phyloP scores from a whole-genome alignment of 2,797 vertebrate species.

The Propithecus deckenii region DNA sequence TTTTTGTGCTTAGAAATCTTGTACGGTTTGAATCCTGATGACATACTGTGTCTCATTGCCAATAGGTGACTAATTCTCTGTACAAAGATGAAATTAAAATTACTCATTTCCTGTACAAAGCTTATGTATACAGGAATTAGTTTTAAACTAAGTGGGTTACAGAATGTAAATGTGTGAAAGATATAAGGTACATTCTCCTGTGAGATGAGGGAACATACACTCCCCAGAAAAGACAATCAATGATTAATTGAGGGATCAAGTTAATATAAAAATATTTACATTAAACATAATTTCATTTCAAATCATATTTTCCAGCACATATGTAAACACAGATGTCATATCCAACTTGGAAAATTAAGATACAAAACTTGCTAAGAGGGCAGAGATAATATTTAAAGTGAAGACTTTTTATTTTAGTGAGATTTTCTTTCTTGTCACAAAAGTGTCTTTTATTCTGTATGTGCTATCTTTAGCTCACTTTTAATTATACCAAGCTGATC shows the following conservation, averaged over 20 bases:
- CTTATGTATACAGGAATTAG: slow-evolving; percentile 57
- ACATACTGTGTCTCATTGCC: slow-evolving; percentile 38
- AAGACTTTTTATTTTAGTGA: background rate
- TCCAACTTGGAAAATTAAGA: background rate
- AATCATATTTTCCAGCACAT: background rate
- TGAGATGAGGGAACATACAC: background rate
- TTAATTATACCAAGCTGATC: background rate
- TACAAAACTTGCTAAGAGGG: background rate
- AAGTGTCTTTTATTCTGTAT: background rate
- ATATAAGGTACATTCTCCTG: background rate
- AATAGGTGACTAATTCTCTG: slow-evolving; percentile 66
- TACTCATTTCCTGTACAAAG: slow-evolving; percentile 61
- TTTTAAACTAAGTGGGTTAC: slow-evolving; percentile 54
- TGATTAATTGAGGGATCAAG: slow-evolving; percentile 42
- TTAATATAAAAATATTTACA: slow-evolving; percentile 47
- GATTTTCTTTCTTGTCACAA: slow-evolving; percentile 20
- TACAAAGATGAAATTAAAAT: slow-evolving; percentile 59
- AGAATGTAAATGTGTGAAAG: slow-evolving; percentile 16
- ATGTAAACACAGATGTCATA: background rate
- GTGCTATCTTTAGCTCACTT: background rate
- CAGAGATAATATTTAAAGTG: background rate
- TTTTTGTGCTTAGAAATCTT: slow-evolving; percentile 21
- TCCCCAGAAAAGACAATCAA: slow-evolving; percentile 42
- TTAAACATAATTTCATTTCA: slow-evolving; percentile 9
- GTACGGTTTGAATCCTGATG: slow-evolving; percentile 14